Percentiles rank a stretch among this genome's conserved stretches.
phyloP scores from a whole-genome alignment of 2,797 vertebrate species.

The Oreochromis grahami region DNA sequence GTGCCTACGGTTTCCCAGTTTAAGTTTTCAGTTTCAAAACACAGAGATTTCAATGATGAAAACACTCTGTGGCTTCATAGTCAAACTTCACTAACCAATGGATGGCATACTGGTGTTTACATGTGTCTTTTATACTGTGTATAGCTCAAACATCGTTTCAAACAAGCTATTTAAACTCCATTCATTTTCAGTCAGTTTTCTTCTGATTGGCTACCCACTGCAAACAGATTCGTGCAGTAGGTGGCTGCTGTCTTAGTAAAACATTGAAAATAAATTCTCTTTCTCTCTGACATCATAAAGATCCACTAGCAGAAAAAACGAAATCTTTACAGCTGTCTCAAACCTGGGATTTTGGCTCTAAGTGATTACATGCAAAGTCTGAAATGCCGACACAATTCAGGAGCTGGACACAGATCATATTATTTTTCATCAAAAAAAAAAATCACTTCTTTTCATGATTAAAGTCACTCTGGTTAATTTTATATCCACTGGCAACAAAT shows the following conservation, averaged over 20 bases:
- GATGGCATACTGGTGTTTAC: not conserved
- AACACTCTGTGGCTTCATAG: not conserved
- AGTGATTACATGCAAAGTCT: not conserved
- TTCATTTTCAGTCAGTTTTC: not conserved
- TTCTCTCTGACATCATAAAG: not conserved
- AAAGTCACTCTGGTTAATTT: not conserved
- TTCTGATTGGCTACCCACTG: not conserved
- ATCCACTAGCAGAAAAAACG: not conserved
- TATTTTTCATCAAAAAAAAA: not conserved
- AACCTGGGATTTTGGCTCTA: not conserved
- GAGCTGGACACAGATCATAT: not conserved
- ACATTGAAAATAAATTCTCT: not conserved
- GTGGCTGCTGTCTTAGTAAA: not conserved
- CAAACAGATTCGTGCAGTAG: not conserved
- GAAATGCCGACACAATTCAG: not conserved
- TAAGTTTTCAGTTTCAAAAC: not conserved
- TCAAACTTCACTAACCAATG: not conserved
- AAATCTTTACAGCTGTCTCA: not conserved
- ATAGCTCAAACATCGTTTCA: accelerated
- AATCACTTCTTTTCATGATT: not conserved
- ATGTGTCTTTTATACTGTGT: not conserved
- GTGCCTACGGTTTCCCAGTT: not conserved
- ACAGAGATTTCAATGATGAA: not conserved
- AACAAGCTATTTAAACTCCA: not conserved
- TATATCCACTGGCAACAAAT: not conserved